Conservation (phyloP, 2,888 invertebrate species). For the Meganola albula region DNA sequence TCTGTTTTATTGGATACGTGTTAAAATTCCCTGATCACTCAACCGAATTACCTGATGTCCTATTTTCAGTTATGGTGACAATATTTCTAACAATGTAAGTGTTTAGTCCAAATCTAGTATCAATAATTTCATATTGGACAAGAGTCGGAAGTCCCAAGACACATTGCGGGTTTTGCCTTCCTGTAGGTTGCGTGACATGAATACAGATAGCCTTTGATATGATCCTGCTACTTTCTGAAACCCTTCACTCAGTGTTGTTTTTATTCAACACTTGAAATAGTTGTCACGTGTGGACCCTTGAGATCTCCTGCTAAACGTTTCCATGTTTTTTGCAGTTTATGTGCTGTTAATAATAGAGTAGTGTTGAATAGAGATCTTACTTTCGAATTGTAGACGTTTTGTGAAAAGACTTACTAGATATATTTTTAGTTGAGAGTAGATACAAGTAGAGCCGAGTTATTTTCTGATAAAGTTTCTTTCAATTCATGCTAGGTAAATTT, state of each 20-base stretch:
- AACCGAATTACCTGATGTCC: no score
- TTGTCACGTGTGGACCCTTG: constrained; percentile 38
- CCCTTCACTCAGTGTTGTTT: constrained; percentile 51
- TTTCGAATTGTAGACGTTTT: no score
- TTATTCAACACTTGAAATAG: constrained; percentile 42
- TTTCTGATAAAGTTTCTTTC: no score
- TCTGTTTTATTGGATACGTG: no score
- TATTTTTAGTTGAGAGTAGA: no score
- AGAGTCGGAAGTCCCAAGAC: constrained; percentile 58
- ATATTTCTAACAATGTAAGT: constrained; percentile 31
- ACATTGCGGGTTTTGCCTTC: constrained; percentile 67
- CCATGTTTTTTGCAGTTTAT: constrained; percentile 19
- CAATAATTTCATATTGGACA: constrained; percentile 62
- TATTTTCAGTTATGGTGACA: no score
- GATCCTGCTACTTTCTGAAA: constrained; percentile 42
- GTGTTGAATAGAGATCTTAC: constrained; percentile 6
- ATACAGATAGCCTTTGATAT: constrained; percentile 52
- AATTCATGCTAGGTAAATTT: no score
- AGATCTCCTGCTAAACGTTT: constrained; percentile 23
- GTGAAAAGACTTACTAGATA: no score
- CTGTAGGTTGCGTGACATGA: constrained; percentile 47
- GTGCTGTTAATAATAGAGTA: constrained; percentile 16
- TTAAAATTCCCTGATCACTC: no score
- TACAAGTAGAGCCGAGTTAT: no score
- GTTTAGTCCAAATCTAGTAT: constrained; percentile 35